These are phyloP conservation scores for Peromyscus melanophrys DNA, from an alignment of 2,797 vertebrate genomes.

Conservation along the genomic window DNA sequence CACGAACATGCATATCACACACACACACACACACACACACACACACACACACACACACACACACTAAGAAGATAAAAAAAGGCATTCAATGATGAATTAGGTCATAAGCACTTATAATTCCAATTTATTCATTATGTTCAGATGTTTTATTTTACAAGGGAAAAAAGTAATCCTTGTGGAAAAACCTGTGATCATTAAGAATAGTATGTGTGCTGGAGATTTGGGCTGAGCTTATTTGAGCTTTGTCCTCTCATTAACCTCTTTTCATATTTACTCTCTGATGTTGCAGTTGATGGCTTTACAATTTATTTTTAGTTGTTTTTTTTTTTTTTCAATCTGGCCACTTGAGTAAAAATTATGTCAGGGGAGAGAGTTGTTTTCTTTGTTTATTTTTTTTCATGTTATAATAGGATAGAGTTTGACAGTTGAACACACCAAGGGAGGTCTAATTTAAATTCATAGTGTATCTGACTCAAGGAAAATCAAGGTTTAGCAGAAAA, in stretches of 20 bases:
- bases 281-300: slow-evolving; percentile 66
- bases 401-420: slow-evolving; percentile 73
- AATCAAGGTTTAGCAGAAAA: slow-evolving; percentile 57
- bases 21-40: not conserved
- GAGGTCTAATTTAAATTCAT: slow-evolving; percentile 73
- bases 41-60: too few species aligned
- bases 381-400: slow-evolving; percentile 80
- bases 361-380: slow-evolving; percentile 80
- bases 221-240: slow-evolving; percentile 62
- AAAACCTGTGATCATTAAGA: slow-evolving; percentile 75
- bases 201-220: slow-evolving; percentile 15
- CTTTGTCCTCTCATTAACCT: slow-evolving; percentile 82
- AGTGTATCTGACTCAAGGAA: slow-evolving; percentile 64
- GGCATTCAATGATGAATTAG: not conserved
- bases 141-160: slow-evolving; percentile 58
- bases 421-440: slow-evolving; percentile 75
- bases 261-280: slow-evolving; percentile 74
- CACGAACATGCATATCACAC: not conserved
- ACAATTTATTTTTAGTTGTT: slow-evolving; percentile 79
- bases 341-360: slow-evolving; percentile 74
- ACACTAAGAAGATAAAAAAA: not conserved
- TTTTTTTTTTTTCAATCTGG: slow-evolving; percentile 65
- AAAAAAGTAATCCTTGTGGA: slow-evolving; percentile 63
- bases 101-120: slow-evolving; percentile 53
- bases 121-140: slow-evolving; percentile 25